These are phyloP conservation scores for Todus mexicanus DNA, from an alignment of 2,797 vertebrate genomes.

Conservation along the genomic window DNA sequence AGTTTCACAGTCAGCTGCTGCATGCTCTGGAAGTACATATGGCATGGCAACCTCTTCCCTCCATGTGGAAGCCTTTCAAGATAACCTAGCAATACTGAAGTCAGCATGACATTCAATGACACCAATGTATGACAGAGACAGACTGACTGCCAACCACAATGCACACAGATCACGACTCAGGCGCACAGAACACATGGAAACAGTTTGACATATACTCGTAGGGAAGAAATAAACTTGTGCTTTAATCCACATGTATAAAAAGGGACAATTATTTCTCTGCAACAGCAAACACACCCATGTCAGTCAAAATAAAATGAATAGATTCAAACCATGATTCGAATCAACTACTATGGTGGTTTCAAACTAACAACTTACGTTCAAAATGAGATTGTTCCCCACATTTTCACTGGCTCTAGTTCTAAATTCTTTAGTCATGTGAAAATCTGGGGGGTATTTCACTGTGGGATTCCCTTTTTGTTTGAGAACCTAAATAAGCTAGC, in stretches of 20 bases:
- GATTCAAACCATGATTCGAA: not conserved
- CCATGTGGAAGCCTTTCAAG: not conserved
- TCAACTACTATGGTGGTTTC: fast-evolving
- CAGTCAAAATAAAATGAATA: not conserved
- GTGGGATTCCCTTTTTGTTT: not conserved
- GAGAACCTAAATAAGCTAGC: not conserved
- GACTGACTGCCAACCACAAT: not conserved
- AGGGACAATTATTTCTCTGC: not conserved
- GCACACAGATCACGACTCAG: fast-evolving
- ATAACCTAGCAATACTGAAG: not conserved
- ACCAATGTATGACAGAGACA: too few species aligned
- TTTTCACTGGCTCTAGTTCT: not conserved
- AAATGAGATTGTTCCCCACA: not conserved
- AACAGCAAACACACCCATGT: too few species aligned
- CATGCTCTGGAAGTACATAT: not conserved
- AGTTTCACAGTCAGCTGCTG: not conserved
- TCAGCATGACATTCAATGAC: not conserved
- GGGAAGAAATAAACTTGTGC: not conserved
- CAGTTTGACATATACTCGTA: not conserved
- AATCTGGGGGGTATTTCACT: not conserved
- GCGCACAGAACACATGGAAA: not conserved
- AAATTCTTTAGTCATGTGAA: not conserved
- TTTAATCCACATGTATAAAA: not conserved
- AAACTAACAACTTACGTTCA: not conserved
- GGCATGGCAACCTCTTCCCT: not conserved